Conservation (phyloP, 2,888 invertebrate genomes). For the Amorpha juglandis region DNA sequence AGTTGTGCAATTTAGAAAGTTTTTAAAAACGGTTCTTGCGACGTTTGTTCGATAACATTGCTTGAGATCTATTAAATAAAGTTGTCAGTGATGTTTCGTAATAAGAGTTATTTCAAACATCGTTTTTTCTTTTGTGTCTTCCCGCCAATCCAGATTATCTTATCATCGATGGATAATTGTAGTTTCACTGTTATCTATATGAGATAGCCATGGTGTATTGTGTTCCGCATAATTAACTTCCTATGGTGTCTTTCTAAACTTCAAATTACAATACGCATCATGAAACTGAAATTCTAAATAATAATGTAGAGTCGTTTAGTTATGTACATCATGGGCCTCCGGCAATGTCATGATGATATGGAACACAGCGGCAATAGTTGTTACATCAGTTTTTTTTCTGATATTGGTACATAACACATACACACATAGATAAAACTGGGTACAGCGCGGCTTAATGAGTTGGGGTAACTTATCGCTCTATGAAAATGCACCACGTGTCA, state of each 20-base stretch:
- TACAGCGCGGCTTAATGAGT: too few species aligned
- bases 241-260: constrained; percentile 1
- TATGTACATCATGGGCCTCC: too few species aligned
- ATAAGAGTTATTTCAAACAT: not conserved
- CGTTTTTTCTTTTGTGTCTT: not conserved
- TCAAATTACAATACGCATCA: not conserved
- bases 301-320: not conserved
- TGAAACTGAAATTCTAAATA: not conserved
- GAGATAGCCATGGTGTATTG: not conserved
- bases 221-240: not conserved
- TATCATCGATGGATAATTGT: constrained; percentile 4
- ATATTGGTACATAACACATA: too few species aligned
- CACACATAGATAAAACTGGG: too few species aligned
- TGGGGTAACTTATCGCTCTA: too few species aligned
- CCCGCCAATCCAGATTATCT: constrained; percentile 15
- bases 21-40: not conserved
- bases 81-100: not conserved
- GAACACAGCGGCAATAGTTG: too few species aligned
- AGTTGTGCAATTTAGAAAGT: constrained; percentile 7
- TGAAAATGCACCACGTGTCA: too few species aligned
- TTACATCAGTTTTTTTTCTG: too few species aligned
- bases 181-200: not conserved
- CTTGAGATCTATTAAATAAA: not conserved
- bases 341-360: too few species aligned
- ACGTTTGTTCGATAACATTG: not conserved